Conservation (phyloP, 2,113 vertebrate genomes). For the Empidonax traillii region DNA sequence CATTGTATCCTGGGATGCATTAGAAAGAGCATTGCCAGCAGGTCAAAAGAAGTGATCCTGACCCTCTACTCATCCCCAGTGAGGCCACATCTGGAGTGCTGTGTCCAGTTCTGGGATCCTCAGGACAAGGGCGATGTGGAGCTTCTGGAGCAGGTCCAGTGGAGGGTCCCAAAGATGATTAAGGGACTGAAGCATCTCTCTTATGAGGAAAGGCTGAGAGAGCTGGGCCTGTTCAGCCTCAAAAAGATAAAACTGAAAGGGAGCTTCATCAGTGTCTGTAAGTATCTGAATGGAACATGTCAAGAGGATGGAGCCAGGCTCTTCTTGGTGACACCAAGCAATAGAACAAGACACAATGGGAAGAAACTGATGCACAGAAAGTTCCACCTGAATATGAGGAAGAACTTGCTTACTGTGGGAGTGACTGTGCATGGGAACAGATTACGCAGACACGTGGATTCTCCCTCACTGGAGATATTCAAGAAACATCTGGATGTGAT, state of each 20-base stretch:
- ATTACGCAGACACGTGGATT: too few relatives aligned
- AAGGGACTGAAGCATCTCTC: background rate
- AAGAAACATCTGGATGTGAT: too few relatives aligned
- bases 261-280: background rate
- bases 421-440: background rate
- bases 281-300: background rate
- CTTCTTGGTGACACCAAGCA: background rate
- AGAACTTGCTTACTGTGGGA: background rate
- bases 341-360: background rate
- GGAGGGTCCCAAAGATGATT: too few relatives aligned
- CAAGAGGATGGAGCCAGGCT: background rate
- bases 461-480: too few relatives aligned
- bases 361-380: too few relatives aligned
- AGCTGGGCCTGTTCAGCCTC: background rate
- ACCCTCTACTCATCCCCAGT: too few relatives aligned
- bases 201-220: background rate
- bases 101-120: too few relatives aligned
- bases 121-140: too few relatives aligned
- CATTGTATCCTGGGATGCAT: background rate
- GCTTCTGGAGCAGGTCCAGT: too few relatives aligned
- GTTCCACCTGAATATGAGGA: background rate
- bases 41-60: too few relatives aligned
- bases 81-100: too few relatives aligned
- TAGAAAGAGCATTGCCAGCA: background rate
- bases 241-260: background rate